Evolutionary conservation across 2,113 vertebrate genomes (phyloP), one percentile per base, ranked within the genome.

Genomic region (Machaerirhynchus nigripectus): DNA sequence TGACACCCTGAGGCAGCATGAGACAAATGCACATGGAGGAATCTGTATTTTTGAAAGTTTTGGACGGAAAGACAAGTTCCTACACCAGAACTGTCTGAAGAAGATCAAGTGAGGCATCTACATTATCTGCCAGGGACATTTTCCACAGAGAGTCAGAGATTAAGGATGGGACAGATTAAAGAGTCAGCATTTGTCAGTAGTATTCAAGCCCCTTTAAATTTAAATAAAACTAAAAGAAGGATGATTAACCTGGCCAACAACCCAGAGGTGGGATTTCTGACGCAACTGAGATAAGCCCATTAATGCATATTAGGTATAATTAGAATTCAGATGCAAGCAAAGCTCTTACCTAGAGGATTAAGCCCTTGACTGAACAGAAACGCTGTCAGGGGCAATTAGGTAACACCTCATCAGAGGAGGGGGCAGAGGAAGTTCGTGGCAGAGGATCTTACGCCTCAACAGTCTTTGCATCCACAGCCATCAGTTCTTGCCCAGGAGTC

Each of bases 291-390:
- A 81, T 96, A 96, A 97, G 69, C 52, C 77, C 63, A 87, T 97
- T 96, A 96, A 50, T 1, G 1, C 4, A 70, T 44, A 95, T 96
- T 96, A 96, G 70, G 73, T 97, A 97, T 97, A 97, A 97, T 97
- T 97, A 97, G 71, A 89, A 92, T 87, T 89, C 5, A 6, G 40
- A 95, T 7, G 53, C 70, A 94, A 93, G 93, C 71, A 97, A 95
- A 81, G 78, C 59, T 87, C 61, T 94, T 96, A 94, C 87, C 63
- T 93, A 67, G 31, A 65, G 78, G 94, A 96, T 97, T 96, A 97
- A 92, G 73, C 73, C 55, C 69, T 73, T 39, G 67, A 46, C 39
- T 65, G 80, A 93, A 69, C 60, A 96, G 59, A 86, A 93, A 65
- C 46, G 23, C 74, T 95, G 95, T 87, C 96, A 93, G 81, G 67